Percentiles rank a stretch among this genome's conserved stretches.
Conservation (phyloP, 2,888 invertebrate species). For the Shargacucullia verbasci region DNA sequence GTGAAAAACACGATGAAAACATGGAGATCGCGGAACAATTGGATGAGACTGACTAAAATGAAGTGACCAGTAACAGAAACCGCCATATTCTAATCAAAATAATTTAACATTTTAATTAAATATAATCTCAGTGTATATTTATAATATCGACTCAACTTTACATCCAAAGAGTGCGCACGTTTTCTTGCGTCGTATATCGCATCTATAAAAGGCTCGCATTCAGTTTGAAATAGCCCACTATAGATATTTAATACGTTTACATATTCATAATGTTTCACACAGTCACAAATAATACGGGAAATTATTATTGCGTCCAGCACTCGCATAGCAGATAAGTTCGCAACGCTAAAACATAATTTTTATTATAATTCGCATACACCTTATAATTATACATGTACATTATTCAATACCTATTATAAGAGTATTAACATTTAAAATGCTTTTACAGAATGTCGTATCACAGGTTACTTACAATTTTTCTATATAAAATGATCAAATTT, state of each 20-base stretch:
- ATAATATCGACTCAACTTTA: background rate
- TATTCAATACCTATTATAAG: constrained; percentile 35
- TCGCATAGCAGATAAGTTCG: constrained; percentile 61
- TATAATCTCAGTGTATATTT: background rate
- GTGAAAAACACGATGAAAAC: too few species aligned
- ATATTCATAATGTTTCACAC: constrained; percentile 43
- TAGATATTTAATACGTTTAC: constrained; percentile 32
- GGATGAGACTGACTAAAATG: too few species aligned
- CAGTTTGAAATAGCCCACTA: constrained; percentile 23
- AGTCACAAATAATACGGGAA: constrained; percentile 36
- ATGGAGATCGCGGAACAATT: too few species aligned
- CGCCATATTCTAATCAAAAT: too few species aligned
- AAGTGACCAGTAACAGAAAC: too few species aligned
- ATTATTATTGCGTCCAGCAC: constrained; percentile 25
- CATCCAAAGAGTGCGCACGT: constrained; percentile 19
- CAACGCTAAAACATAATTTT: constrained; percentile 48
- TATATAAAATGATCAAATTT: constrained; percentile 20
- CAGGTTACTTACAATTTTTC: constrained; percentile 42
- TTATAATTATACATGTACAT: constrained; percentile 40
- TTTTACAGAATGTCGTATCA: constrained; percentile 42
- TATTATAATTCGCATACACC: constrained; percentile 52
- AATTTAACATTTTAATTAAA: background rate
- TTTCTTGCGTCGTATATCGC: constrained; percentile 46
- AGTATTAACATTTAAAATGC: constrained; percentile 28
- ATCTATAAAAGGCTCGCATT: constrained; percentile 23